Percentiles rank a stretch among this genome's conserved stretches.
Evolutionary conservation across 2,113 vertebrate genomes (phyloP).

Genomic region (Oenanthe oenanthe): DNA sequence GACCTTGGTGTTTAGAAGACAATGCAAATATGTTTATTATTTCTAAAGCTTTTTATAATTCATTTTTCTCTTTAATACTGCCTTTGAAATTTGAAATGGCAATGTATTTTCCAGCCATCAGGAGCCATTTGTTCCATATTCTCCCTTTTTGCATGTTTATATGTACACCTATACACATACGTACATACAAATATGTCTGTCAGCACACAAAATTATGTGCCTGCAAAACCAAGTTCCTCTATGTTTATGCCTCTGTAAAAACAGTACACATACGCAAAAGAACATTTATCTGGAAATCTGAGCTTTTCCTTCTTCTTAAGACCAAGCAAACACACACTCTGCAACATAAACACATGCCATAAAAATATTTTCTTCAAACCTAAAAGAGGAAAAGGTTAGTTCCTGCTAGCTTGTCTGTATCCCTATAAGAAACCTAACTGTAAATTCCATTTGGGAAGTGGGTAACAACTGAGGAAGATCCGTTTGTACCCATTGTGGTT

Average conservation of each 20-base stretch:
- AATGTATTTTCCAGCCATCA: background rate
- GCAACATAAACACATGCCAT: background rate
- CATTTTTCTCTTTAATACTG: background rate
- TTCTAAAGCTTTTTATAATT: background rate
- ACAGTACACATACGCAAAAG: background rate
- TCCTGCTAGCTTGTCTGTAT: conserved; percentile 43
- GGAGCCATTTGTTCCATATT: background rate
- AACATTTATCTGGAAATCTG: background rate
- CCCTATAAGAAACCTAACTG: conserved; percentile 17
- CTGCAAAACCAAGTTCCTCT: background rate
- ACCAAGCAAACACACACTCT: background rate
- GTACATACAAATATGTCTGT: background rate
- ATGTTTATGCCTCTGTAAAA: background rate
- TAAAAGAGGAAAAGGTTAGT: conserved; percentile 62
- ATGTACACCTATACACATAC: background rate
- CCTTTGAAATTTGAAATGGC: background rate
- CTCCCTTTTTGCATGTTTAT: background rate
- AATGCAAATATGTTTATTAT: background rate
- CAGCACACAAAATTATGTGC: background rate
- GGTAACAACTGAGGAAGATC: conserved; percentile 41
- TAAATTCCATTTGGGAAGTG: conserved; percentile 67
- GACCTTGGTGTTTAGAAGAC: background rate
- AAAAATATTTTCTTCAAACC: background rate
- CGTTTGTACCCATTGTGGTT: background rate
- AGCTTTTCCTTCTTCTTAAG: background rate